These are phyloP conservation scores for Phylloscopus whistleri DNA, from an alignment of 2,113 vertebrate genomes.

Conservation along the genomic window DNA sequence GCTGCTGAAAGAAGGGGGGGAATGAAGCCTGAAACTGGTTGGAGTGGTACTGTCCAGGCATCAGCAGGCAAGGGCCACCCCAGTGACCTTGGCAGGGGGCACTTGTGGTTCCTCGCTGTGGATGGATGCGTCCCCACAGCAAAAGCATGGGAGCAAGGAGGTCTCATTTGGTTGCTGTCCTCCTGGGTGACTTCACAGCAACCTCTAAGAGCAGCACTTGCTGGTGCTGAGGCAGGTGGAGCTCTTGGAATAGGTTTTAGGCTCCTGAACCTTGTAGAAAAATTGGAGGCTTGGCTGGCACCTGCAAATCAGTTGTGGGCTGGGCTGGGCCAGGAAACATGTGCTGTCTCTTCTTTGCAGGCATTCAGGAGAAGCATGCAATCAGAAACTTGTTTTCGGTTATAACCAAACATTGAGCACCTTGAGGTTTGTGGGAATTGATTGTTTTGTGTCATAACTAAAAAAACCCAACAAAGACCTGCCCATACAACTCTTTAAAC, in stretches of 20 bases:
- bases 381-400: not conserved
- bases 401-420: not conserved
- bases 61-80: not conserved
- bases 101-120: rapidly evolving
- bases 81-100: not conserved
- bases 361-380: not conserved
- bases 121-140: not conserved
- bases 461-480: not conserved
- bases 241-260: not conserved
- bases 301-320: not conserved
- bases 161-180: not conserved
- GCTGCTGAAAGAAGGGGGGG: not conserved
- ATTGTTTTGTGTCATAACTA: not conserved
- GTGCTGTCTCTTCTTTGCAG: not conserved
- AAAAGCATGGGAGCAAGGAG: not conserved
- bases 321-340: rapidly evolving
- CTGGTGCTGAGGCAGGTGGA: not conserved
- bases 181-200: not conserved
- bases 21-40: not conserved
- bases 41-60: not conserved
- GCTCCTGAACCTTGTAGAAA: not conserved
- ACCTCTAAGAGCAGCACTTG: not conserved
- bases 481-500: not conserved
- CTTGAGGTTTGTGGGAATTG: not conserved
- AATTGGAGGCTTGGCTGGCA: not conserved